Percentiles rank a stretch among this genome's conserved stretches.
Conservation (phyloP, 2,888 invertebrate genomes). For the Drosophila sordidula region DNA sequence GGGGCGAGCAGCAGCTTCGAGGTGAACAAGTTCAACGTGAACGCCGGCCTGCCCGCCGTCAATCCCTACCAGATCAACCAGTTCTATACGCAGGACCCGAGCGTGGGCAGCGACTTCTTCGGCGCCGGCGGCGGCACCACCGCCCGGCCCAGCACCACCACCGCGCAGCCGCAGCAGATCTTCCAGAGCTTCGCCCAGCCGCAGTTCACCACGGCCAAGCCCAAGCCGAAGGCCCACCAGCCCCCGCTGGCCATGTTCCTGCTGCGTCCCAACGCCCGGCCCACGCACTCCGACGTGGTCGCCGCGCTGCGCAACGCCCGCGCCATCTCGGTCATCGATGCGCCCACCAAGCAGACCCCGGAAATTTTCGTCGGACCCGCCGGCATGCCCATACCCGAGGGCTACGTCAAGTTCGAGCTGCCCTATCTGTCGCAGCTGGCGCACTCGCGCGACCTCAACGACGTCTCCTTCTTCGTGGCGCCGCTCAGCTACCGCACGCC, state of each 20-base stretch:
- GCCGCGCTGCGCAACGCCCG: constrained; percentile 89
- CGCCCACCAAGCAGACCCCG: constrained; percentile 89
- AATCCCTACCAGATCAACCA: constrained; percentile 86
- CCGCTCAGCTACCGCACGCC: constrained; percentile 94
- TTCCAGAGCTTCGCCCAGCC: constrained; percentile 77
- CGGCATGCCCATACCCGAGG: constrained; percentile 89
- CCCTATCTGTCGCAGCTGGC: constrained; percentile 89
- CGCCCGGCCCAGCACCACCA: constrained; percentile 80
- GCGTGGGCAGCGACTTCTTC: constrained; percentile 68
- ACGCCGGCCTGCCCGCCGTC: constrained; percentile 79
- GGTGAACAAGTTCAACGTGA: constrained; percentile 79
- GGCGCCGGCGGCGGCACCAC: constrained; percentile 65
- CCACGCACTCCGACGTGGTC: constrained; percentile 90
- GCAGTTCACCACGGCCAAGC: constrained; percentile 86
- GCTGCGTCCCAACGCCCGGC: constrained; percentile 85
- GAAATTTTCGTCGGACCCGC: constrained; percentile 93
- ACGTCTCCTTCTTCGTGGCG: constrained; percentile 93
- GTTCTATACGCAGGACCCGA: constrained; percentile 84
- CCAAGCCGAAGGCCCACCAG: constrained; percentile 90
- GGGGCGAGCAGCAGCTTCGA: constrained; percentile 66
- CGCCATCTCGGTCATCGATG: constrained; percentile 91
- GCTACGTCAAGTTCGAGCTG: constrained; percentile 92
- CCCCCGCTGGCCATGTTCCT: constrained; percentile 94
- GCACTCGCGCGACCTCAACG: constrained; percentile 88
- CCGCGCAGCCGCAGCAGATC: constrained; percentile 74